Percentiles rank a stretch among this genome's conserved stretches.
phyloP scores from a whole-genome alignment of 2,113 vertebrate species.

The Xiphorhynchus elegans region DNA sequence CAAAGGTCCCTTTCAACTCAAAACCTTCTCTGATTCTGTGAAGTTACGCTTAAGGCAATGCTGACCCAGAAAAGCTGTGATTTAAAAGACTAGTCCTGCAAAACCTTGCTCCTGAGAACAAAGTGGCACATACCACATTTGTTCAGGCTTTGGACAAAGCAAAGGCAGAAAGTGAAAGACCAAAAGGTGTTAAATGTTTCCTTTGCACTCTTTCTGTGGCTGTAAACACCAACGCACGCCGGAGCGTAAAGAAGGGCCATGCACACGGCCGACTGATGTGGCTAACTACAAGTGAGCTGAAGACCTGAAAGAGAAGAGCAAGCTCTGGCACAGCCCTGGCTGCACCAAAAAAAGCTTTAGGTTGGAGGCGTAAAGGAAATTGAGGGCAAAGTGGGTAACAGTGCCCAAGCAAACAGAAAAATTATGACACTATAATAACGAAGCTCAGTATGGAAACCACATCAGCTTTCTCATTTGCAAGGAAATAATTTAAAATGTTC shows the following conservation, averaged over 20 bases:
- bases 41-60: background rate
- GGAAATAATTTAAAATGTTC: background rate
- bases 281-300: background rate
- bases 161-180: background rate
- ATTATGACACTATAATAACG: background rate
- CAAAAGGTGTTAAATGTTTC: background rate
- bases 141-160: background rate
- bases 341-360: background rate
- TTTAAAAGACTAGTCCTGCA: background rate
- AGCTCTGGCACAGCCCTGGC: background rate
- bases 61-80: background rate
- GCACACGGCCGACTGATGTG: conserved; percentile 14
- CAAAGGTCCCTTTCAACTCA: background rate
- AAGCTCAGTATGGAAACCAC: background rate
- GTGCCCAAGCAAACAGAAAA: background rate
- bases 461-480: background rate
- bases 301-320: background rate
- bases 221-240: background rate
- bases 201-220: background rate
- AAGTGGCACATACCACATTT: background rate
- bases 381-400: background rate
- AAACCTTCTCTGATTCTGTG: background rate
- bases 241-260: background rate
- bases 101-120: background rate
- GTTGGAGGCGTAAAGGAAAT: background rate